A percentile compares a stretch with the other conserved stretches of the same genome.
Conservation (phyloP, 2,888 invertebrate species). For the Tachina grossa region DNA sequence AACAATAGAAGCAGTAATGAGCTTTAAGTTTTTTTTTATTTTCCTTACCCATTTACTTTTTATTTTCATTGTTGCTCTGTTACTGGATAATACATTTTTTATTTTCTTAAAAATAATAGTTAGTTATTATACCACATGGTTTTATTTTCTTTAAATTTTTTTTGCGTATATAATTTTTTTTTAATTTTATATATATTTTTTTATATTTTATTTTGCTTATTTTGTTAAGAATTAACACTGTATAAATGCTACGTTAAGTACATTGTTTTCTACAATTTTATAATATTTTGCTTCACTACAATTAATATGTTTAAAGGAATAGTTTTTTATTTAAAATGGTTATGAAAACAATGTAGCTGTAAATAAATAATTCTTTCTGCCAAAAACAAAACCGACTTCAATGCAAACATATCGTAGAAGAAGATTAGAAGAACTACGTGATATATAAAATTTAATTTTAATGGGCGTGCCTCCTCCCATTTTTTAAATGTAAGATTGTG, state of each 20-base stretch:
- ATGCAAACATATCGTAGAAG: too few relatives aligned
- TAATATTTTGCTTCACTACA: neutral
- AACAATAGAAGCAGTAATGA: constrained; percentile 47
- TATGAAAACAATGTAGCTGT: neutral
- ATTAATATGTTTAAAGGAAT: constrained; percentile 29
- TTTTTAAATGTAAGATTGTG: too few relatives aligned
- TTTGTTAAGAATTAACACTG: constrained; percentile 1
- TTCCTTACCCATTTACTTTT: neutral
- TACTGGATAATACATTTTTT: neutral
- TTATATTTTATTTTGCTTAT: neutral
- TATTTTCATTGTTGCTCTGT: constrained; percentile 9
- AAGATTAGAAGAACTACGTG: too few relatives aligned
- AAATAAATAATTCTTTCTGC: constrained; percentile 5
- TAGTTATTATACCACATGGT: constrained; percentile 39
- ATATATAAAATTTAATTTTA: too few relatives aligned
- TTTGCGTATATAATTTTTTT: too few relatives aligned
- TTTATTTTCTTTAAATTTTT: neutral
- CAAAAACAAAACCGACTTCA: too few relatives aligned
- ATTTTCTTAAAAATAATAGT: constrained; percentile 16
- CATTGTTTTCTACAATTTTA: neutral
- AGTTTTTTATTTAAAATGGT: constrained; percentile 27
- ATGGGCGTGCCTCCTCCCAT: too few relatives aligned
- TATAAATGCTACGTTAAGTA: constrained; percentile 21
- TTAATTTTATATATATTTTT: neutral
- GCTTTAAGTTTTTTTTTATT: constrained; percentile 20